Evolutionary conservation across 37 sponge, comb jelly and placozoan species (phyloP).

Genomic region (Hexactinellida sp.): DNA sequence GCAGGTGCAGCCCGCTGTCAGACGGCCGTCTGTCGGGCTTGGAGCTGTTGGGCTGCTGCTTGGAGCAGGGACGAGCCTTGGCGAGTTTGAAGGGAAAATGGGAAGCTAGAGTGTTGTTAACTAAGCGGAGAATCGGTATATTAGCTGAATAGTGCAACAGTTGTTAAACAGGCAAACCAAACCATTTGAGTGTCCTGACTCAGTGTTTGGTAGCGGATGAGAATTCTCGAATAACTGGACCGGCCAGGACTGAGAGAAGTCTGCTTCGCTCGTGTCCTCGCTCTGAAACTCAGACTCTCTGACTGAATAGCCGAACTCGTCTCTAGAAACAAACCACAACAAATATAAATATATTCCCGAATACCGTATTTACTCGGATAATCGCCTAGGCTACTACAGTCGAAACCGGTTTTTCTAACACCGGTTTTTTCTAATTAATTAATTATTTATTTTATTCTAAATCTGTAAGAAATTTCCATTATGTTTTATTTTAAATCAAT

Average conservation of each 20-base stretch:
- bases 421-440: too few species aligned
- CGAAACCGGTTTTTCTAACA: too few species aligned
- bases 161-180: too few species aligned
- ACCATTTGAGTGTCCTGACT: not conserved
- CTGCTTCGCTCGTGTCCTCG: not conserved
- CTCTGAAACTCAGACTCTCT: not conserved
- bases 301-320: not conserved
- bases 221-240: not conserved
- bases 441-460: too few species aligned
- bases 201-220: not conserved
- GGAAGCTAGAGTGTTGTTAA: not conserved
- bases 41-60: not conserved
- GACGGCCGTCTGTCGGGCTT: not conserved
- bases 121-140: not conserved
- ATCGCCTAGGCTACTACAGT: too few species aligned
- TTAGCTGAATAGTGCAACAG: too few species aligned
- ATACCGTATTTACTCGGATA: not conserved
- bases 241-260: slow-evolving; percentile 3
- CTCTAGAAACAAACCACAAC: not conserved
- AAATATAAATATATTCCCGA: not conserved
- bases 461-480: too few species aligned
- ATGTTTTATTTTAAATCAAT: too few species aligned
- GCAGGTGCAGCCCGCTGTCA: not conserved
- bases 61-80: slow-evolving; percentile 1
- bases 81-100: slow-evolving; percentile 9